Evolutionary conservation across 2,888 invertebrate genomes (phyloP), one percentile per base, ranked within the genome.

Genomic region (Drosophila neonasuta): DNA sequence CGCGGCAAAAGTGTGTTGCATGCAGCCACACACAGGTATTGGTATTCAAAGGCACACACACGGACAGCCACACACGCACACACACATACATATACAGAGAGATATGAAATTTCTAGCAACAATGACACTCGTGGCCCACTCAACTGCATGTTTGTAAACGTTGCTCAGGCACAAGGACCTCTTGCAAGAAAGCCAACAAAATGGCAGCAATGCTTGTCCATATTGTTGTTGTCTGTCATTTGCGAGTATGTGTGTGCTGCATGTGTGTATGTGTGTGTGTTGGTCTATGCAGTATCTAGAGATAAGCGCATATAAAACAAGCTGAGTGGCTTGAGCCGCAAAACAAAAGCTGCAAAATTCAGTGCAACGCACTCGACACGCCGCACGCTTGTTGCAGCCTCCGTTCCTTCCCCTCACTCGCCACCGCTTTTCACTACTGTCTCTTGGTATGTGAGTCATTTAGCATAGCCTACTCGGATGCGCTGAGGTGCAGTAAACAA

Each of bases 281-380:
- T 42, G 58, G 71, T 54, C 67, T 59, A 42, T 48, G 61, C 50
- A 67, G 61, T 61, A 74, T 71, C 78, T 67, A 68, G 65, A 86
- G 86, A 86, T 86, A 86, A 81, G 87, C 85, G 82, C 81, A 86
- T 86, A 81, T 80, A 80, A 80, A 86, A 78, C 80, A 86, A 69
- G 68, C 80, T 71, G 79, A 77, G 80, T 80, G 78, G 74, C 77
- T 77, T 80, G 78, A 68, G 78, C 77, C 64, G 65, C 78, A 80
- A 80, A 81, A 86, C 86, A 81, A 81, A 84, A 84, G 81, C 81
- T 84, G 68, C 74, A 81, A 81, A 86, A 82, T 86, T 81, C 87
- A 86, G 87, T 86, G 87, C 87, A 82, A 86, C 87, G 82, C 82
- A 86, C 82, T 86, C 87, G 85, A 84, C 82, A 85, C 74, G 77